Base-by-base conservation (phyloP, 2,888 invertebrate species). In the Sphaerolaimus hirsutus region DNA sequence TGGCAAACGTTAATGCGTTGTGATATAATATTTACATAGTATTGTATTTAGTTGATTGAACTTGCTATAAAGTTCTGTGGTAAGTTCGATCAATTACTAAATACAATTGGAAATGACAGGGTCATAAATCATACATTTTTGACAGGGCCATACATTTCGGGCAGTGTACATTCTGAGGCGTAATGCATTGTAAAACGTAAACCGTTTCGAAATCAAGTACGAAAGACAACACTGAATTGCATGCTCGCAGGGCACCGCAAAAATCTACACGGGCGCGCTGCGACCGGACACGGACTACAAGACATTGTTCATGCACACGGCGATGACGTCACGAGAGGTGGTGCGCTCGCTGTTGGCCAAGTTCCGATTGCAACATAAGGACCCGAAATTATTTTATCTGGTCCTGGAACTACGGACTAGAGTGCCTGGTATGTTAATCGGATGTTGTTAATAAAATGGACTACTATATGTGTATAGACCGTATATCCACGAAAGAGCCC, bases 231-330 rank as follows among this genome's bases (percentile, higher is more conserved):
- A n/a, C n/a, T n/a, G n/a, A n/a, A n/a, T n/a, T n/a, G n/a, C n/a
- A n/a, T 48, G n/a, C 27, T 70, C 73, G 2, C 76, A 84, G 84
- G 82, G 82, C 36, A 81, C 82, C 40, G 79, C 86, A 52, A 83
- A 83, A 69, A 81, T 87, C 42, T 84, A 78, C 68, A 83, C 86
- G 23, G 77, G 77, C 57, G 79, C 83, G 59, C 72, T 87, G 48
- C 76, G 83, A 48, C 78, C 83, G 25, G 87, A 87, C 68, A 84
- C 87, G 64, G 86, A 87, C 66, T 87, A 89, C 74, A 87, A 87
- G 68, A 89, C 87, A 0, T 70, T 89, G 49, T 77, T 81, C 53
- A 81, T 87, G 55, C 79, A 80, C 44, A 81, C 79, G 72, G 77
- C 80, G 58, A 84, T 83, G 17, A 78, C 81, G 1, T 81, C 53